These are phyloP conservation scores for Eilema griseolum DNA, from an alignment of 2,888 invertebrate species.

Conservation along the genomic window DNA sequence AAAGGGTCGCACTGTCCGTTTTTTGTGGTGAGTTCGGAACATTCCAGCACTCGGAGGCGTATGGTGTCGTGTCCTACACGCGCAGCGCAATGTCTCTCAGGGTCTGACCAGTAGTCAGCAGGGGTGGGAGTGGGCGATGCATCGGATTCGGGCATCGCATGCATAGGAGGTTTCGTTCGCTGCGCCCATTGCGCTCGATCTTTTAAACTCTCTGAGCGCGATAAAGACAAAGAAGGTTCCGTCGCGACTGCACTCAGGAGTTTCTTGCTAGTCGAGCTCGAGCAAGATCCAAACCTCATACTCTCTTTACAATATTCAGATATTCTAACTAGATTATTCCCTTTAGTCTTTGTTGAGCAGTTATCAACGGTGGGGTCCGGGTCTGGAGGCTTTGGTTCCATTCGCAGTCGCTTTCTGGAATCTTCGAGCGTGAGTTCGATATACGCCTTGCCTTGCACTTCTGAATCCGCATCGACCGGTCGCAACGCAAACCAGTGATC, in stretches of 20 bases:
- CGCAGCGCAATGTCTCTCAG: constrained; percentile 81
- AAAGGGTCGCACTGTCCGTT: constrained; percentile 97
- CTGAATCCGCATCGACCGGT: constrained; percentile 95
- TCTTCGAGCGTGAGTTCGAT: constrained; percentile 92
- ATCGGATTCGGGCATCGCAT: constrained; percentile 78
- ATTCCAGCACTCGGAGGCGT: constrained; percentile 92
- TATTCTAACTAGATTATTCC: constrained; percentile 78
- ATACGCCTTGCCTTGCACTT: constrained; percentile 96
- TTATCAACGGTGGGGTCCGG: constrained; percentile 73
- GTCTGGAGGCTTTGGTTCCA: constrained; percentile 85
- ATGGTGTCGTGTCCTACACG: constrained; percentile 81
- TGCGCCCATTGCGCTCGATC: constrained; percentile 79
- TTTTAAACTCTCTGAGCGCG: constrained; percentile 82
- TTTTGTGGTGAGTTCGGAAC: constrained; percentile 95
- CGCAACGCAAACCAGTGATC: constrained; percentile 97
- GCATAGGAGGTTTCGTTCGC: constrained; percentile 79
- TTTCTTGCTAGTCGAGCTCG: constrained; percentile 82
- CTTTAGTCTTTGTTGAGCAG: constrained; percentile 71
- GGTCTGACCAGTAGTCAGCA: constrained; percentile 85
- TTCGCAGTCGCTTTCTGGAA: constrained; percentile 81
- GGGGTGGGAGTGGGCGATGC: constrained; percentile 78
- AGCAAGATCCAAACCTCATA: constrained; percentile 82
- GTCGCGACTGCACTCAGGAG: constrained; percentile 74
- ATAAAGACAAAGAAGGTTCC: constrained; percentile 77
- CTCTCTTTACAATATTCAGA: constrained; percentile 84